phyloP scores from a whole-genome alignment of 2,797 vertebrate genomes.

The Pseudopleuronectes americanus region DNA sequence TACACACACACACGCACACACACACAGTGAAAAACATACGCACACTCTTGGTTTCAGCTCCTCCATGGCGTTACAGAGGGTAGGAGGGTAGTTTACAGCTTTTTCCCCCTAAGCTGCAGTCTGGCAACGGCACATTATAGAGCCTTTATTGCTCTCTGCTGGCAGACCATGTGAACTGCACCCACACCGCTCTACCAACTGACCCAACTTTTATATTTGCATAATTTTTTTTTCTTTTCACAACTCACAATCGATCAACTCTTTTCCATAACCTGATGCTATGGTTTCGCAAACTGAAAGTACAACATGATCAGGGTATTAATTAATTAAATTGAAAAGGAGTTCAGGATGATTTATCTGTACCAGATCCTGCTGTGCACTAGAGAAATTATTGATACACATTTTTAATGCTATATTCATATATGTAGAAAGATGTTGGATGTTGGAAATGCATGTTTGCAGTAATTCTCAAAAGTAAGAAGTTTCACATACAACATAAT shows the following conservation, averaged over 20 bases:
- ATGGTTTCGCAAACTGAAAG: too few species aligned
- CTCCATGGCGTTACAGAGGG: slow-evolving; percentile 50
- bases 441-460: too few species aligned
- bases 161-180: slow-evolving; percentile 50
- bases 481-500: too few species aligned
- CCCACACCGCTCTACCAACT: background rate
- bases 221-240: background rate
- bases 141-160: slow-evolving; percentile 75
- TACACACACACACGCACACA: slow-evolving; percentile 12
- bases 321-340: too few species aligned
- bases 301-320: too few species aligned
- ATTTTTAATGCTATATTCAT: too few species aligned
- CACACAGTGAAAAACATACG: background rate
- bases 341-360: too few species aligned
- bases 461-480: too few species aligned
- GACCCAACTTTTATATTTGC: slow-evolving; percentile 6
- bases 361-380: too few species aligned
- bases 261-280: background rate
- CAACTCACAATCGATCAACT: too few species aligned
- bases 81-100: slow-evolving; percentile 41
- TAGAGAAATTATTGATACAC: too few species aligned
- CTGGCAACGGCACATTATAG: slow-evolving; percentile 46
- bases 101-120: slow-evolving; percentile 51
- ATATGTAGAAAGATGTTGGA: background rate
- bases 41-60: slow-evolving; percentile 33